Base-by-base conservation (phyloP, 1,140 invertebrate genomes). In the Mactra quadrangularis region DNA sequence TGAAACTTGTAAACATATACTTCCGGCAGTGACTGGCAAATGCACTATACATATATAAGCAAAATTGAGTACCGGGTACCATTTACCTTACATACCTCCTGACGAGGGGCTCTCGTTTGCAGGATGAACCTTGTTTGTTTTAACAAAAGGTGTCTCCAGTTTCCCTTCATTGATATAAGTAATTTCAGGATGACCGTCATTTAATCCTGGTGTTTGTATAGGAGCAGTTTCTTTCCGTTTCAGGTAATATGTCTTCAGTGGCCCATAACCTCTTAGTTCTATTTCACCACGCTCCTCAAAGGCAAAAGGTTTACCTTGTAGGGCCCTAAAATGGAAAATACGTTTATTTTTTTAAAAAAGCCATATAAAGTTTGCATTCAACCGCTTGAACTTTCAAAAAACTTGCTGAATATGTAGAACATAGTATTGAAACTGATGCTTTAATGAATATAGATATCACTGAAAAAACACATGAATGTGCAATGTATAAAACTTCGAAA, bases 161-260 rank as follows among this genome's bases (percentile, higher is more conserved):
- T 77, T 77, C 3, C 79, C 79, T 35, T 85, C 82, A 27, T 85
- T 84, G 19, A 85, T 75, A 64, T 57, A 81, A 17, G 82, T 70
- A 17, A 87, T 70, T 4, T 87, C 82, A 45, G 77, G 62, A 59
- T 79, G 68, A 19, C 60, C 71, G 11, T 87, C 86, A n/a, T 82
- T 62, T 35, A 82, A 60, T 0, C 74, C 70, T 17, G 45, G 45
- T n/a, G n/a, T n/a, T n/a, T n/a, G n/a, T n/a, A n/a, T n/a, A 41
- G 38, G 38, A 15, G 38, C 38, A 3, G 41, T n/a, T 52, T 85
- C 66, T 35, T 90, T 90, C 45, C 74, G 78, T 11, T 91, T 83
- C 50, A 94, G 86, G 81, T 92, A 94, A 83, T 91, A 93, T 0
- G 93, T 93, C 47, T 89, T 86, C 89, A 93, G 88, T 0, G 82